Evolutionary conservation across 1,140 invertebrate genomes (phyloP).

Genomic region (Formica exsecta): DNA sequence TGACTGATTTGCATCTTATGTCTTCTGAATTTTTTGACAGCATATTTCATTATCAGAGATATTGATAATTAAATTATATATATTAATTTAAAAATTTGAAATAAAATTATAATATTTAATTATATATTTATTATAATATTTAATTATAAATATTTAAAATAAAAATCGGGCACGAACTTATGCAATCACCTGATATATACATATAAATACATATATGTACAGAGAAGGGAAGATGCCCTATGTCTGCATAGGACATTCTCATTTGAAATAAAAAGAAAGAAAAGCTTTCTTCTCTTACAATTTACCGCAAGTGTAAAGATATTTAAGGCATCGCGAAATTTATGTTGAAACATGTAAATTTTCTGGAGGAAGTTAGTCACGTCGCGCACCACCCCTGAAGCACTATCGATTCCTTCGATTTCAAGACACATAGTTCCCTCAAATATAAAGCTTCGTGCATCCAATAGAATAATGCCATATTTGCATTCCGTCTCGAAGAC

Average conservation of each 20-base stretch:
- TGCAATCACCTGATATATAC: too few relatives aligned
- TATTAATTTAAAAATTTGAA: not conserved
- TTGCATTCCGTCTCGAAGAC: slow-evolving; percentile 70
- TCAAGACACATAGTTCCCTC: slow-evolving; percentile 59
- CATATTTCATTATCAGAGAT: slow-evolving; percentile 52
- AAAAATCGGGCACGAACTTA: too few relatives aligned
- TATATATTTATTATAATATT: not conserved
- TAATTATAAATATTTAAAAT: not conserved
- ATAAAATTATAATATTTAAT: not conserved
- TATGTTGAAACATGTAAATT: slow-evolving; percentile 47
- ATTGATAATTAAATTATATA: slow-evolving; percentile 26
- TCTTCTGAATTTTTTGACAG: slow-evolving; percentile 57
- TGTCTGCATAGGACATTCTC: not conserved
- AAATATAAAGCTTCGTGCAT: slow-evolving; percentile 62
- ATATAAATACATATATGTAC: not conserved
- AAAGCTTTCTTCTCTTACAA: slow-evolving; percentile 29
- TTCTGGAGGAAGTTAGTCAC: slow-evolving; percentile 17
- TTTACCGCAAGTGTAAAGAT: slow-evolving; percentile 1
- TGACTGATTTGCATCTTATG: not conserved
- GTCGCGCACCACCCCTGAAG: slow-evolving; percentile 16
- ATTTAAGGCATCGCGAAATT: slow-evolving; percentile 32
- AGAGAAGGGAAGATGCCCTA: not conserved
- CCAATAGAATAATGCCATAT: slow-evolving; percentile 67
- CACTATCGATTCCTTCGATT: slow-evolving; percentile 61
- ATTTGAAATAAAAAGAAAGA: not conserved